Base-by-base conservation (phyloP, 2,113 vertebrate genomes). In the Mustelus asterias region DNA sequence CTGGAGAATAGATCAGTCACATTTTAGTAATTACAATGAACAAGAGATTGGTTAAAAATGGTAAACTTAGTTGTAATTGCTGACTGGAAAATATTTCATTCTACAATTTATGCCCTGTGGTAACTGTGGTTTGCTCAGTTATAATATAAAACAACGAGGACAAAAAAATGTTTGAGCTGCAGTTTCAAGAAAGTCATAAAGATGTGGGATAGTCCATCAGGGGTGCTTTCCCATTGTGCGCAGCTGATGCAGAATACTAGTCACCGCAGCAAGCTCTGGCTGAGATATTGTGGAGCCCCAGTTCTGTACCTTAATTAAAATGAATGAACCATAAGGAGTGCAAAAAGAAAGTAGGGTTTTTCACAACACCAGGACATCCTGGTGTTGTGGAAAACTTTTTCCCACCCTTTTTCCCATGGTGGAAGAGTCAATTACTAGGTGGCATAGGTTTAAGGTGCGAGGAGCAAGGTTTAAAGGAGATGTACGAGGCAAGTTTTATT, bases 61-160 rank as follows among this genome's bases (percentile, higher is more conserved):
- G 88, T 65, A 22, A 93, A 65, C 65, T 93, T 67, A 67, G 89
- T 93, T 93, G 89, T n/a, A 93, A 93, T 67, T 93, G n/a, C 60
- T 93, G 60, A 37, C 89, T 93, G 58, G 60, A 93, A 93, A 93
- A 63, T 3, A 93, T 93, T 65, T n/a, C n/a, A n/a, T 65, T 37
- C 89, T 37, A 10, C 58, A 92, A 16, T 63, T n/a, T 20, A 16
- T 93, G 60, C 60, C 60, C 89, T 37, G 89, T n/a, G 60, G 60
- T 93, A 20, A 93, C 89, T 93, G 80, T 44, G 60, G 14, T 65
- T 93, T 93, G 60, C 18, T 37, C 60, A 67, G 37, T 93, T 93
- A 16, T 22, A 18, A 37, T 11, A 65, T 67, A 20, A n/a, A 65
- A 93, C 60, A 63, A 63, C 10, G 33, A 92, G 60, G 60, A 58